Evolutionary conservation across 2,888 invertebrate species (phyloP), one percentile per base, ranked within the genome.

Genomic region (Lacanobia wlatinum): DNA sequence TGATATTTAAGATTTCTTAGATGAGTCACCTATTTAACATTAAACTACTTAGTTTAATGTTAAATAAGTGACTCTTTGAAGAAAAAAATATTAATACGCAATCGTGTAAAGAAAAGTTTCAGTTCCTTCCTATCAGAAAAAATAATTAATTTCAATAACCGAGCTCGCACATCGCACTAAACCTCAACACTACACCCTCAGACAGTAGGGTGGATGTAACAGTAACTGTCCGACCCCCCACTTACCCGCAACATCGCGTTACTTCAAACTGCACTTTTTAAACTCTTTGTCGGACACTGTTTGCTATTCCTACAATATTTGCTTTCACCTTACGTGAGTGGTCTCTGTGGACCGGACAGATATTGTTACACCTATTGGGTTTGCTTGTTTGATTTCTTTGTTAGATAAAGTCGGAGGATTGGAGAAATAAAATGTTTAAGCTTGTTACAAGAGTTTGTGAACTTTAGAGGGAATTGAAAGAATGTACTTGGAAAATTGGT

Each of bases 311-410:
- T 76, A 80, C 78, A 84, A 83, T 87, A 86, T 86, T 85, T 87
- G 79, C 77, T 84, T 80, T 65, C 85, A 87, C 87, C 86, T 86
- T 87, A 80, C 73, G 83, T 66, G 83, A 87, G 86, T 85, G 87
- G 86, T 84, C 78, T 82, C 72, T 72, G 84, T 75, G 73, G 83
- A 85, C 65, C 43, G 76, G 84, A 87, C 83, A 85, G 86, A 87
- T 86, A 86, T 85, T 82, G 84, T 85, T 86, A 86, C 87, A 87
- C 82, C 86, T 86, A 85, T 86, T 85, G 71, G 61, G 61, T 83
- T 86, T 83, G 64, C 76, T 80, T 84, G 82, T 84, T 80, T 80
- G 67, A 66, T 60, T 69, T 59, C 80, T 84, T 78, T 84, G 75
- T 77, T 77, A 79, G 68, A 86, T 72, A 63, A 81, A 85, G 70